phyloP scores from a whole-genome alignment of 2,797 vertebrate species.

The Crax fasciolata region DNA sequence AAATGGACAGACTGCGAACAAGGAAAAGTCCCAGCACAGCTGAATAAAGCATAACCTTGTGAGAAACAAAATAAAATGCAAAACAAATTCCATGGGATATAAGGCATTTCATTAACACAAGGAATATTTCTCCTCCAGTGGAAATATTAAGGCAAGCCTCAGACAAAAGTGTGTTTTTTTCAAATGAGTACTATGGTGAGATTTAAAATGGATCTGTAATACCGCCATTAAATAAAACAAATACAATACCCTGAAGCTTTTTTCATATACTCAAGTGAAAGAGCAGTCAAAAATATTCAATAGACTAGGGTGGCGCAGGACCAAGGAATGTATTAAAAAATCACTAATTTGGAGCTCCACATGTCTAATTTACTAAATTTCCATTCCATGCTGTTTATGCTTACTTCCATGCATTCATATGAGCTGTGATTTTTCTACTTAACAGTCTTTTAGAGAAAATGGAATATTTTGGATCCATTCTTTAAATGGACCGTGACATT shows the following conservation, averaged over 20 bases:
- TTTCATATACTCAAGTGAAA: neutral
- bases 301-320: neutral
- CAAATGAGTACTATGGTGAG: neutral
- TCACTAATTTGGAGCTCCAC: neutral
- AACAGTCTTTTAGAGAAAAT: neutral
- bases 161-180: neutral
- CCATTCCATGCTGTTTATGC: neutral
- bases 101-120: neutral
- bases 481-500: neutral
- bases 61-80: slow-evolving; percentile 19
- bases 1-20: neutral
- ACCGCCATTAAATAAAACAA: neutral
- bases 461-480: neutral
- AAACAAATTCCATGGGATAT: slow-evolving; percentile 4
- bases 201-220: neutral
- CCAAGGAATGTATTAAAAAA: neutral
- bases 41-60: slow-evolving; percentile 1
- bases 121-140: neutral
- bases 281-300: neutral
- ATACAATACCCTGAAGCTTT: neutral
- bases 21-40: neutral
- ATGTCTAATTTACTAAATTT: slow-evolving; percentile 5
- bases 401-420: neutral
- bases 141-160: neutral
- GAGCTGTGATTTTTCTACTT: neutral